Evolutionary conservation across 2,113 vertebrate genomes (phyloP).

Genomic region (Caretta caretta): DNA sequence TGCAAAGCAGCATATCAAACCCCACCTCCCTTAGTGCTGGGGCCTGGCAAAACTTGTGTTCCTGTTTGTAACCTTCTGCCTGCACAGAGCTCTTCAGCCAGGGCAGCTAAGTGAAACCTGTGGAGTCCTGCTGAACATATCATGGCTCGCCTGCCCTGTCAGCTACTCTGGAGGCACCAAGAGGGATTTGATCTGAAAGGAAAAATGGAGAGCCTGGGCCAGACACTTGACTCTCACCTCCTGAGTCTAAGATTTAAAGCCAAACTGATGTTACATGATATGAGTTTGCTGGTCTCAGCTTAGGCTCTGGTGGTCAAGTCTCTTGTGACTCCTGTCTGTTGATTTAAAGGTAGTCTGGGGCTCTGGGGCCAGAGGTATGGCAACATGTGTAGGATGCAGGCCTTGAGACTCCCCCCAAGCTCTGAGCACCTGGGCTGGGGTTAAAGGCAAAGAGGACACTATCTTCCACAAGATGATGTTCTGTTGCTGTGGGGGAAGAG

Average conservation of each 20-base stretch:
- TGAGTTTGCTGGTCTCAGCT: background rate
- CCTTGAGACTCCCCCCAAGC: background rate
- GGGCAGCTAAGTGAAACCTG: background rate
- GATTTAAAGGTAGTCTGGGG: background rate
- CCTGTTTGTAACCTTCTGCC: background rate
- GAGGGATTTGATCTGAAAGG: background rate
- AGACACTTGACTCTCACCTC: background rate
- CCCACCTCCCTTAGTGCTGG: fast-evolving
- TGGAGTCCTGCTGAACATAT: background rate
- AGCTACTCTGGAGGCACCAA: background rate
- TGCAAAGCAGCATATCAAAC: background rate
- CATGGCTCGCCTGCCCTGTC: background rate
- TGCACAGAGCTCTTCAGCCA: background rate
- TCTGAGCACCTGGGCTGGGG: background rate
- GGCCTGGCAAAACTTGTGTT: fast-evolving
- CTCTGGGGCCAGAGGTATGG: background rate
- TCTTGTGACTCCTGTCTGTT: background rate
- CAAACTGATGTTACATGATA: background rate
- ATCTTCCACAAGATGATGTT: background rate
- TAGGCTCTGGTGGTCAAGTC: fast-evolving
- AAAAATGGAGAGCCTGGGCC: background rate
- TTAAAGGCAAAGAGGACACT: background rate
- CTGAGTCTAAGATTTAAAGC: background rate
- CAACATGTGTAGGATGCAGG: background rate
- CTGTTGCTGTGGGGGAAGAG: background rate